Percentiles rank a stretch among this genome's conserved stretches.
These are phyloP conservation scores for Limnephilus lunatus DNA, from an alignment of 2,888 invertebrate genomes.

Conservation along the genomic window DNA sequence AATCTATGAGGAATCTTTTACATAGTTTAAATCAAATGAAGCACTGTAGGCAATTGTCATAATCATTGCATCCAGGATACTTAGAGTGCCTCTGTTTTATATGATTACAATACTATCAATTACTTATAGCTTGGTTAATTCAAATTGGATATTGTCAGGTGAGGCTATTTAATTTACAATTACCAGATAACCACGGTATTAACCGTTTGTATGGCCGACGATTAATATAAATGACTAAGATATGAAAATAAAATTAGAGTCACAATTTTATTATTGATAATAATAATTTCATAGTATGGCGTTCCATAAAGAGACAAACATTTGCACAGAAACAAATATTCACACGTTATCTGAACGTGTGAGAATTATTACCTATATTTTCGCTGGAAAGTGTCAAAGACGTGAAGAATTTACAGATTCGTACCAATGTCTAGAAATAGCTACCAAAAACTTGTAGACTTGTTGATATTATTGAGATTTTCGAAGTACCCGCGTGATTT, in stretches of 20 bases:
- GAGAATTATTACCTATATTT: background rate
- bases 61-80: background rate
- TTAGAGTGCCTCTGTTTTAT: background rate
- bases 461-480: background rate
- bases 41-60: background rate
- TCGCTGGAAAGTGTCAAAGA: background rate
- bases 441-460: background rate
- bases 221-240: background rate
- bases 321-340: background rate
- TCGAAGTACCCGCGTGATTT: background rate
- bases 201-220: background rate
- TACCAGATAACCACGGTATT: background rate
- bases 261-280: background rate
- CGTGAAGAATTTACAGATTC: background rate
- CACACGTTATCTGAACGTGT: background rate
- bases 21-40: background rate
- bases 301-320: background rate
- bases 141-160: background rate
- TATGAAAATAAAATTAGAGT: background rate
- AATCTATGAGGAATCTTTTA: no score
- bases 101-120: background rate
- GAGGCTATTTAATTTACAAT: background rate
- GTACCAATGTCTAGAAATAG: background rate
- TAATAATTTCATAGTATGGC: background rate
- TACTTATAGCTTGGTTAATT: background rate